Conservation (phyloP, 2,113 vertebrate genomes). For the Myotis yumanensis region DNA sequence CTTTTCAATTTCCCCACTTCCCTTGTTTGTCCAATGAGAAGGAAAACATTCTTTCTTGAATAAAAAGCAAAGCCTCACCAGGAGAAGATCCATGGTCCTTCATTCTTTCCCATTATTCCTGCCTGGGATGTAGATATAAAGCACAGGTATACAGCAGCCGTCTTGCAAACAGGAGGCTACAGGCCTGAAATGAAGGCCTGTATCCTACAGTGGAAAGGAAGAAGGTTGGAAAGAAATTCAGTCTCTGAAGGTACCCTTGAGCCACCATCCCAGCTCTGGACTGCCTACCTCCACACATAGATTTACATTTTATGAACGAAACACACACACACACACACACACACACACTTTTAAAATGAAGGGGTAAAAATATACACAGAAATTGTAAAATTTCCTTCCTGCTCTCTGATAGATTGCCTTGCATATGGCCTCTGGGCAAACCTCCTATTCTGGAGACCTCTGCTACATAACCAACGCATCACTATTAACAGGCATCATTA, state of each 20-base stretch:
- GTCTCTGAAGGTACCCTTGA: background rate
- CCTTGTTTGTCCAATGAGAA: background rate
- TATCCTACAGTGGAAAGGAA: rapidly evolving
- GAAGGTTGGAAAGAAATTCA: background rate
- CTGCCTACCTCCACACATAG: background rate
- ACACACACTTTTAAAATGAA: background rate
- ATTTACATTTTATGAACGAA: background rate
- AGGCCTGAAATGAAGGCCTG: background rate
- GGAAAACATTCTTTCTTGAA: background rate
- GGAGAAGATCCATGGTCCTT: background rate
- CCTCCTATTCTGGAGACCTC: background rate
- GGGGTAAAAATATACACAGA: background rate
- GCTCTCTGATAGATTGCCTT: background rate
- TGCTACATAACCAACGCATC: background rate
- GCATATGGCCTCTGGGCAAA: background rate
- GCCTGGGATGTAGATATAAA: background rate
- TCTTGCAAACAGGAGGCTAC: background rate
- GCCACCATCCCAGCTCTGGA: background rate
- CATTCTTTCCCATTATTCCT: background rate
- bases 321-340: no score
- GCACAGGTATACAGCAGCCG: background rate
- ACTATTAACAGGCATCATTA: background rate
- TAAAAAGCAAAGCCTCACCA: background rate
- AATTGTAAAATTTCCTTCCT: background rate
- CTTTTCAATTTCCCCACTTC: background rate